These are phyloP conservation scores for Brachionus koreanus DNA, from an alignment of 1,140 invertebrate species.

Conservation along the genomic window DNA sequence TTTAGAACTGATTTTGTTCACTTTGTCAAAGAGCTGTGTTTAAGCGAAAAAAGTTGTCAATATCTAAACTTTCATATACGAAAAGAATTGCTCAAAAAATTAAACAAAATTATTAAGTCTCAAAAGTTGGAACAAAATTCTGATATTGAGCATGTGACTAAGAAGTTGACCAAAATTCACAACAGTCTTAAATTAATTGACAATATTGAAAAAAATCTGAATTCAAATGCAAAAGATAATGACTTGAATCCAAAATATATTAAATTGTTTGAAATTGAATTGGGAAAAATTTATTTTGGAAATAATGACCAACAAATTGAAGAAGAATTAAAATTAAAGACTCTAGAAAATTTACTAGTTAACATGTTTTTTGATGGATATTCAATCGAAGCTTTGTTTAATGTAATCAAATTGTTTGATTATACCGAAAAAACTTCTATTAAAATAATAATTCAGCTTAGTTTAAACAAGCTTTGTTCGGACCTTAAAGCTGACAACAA, in stretches of 20 bases:
- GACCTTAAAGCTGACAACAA: background rate
- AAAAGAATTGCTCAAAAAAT: background rate
- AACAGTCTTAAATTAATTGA: conserved; percentile 24
- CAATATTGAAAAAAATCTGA: background rate
- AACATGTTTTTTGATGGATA: conserved; percentile 12
- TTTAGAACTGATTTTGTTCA: background rate
- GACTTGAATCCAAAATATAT: background rate
- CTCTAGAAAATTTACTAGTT: background rate
- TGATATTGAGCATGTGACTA: background rate
- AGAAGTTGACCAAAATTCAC: conserved; percentile 22
- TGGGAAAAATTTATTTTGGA: background rate
- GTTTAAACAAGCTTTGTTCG: background rate
- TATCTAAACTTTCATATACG: background rate
- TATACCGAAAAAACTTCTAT: background rate
- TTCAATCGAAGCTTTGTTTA: conserved; percentile 14
- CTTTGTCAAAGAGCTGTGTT: conserved; percentile 17
- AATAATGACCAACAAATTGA: background rate
- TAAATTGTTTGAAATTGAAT: background rate
- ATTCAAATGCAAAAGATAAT: background rate
- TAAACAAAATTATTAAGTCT: background rate
- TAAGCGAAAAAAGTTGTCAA: conserved; percentile 26
- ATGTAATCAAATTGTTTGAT: background rate
- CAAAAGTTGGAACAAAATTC: conserved; percentile 9
- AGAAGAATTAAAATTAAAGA: background rate
- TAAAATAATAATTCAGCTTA: conserved; percentile 7